Evolutionary conservation across 2,113 vertebrate genomes (phyloP).

Genomic region (Aphelocoma coerulescens): DNA sequence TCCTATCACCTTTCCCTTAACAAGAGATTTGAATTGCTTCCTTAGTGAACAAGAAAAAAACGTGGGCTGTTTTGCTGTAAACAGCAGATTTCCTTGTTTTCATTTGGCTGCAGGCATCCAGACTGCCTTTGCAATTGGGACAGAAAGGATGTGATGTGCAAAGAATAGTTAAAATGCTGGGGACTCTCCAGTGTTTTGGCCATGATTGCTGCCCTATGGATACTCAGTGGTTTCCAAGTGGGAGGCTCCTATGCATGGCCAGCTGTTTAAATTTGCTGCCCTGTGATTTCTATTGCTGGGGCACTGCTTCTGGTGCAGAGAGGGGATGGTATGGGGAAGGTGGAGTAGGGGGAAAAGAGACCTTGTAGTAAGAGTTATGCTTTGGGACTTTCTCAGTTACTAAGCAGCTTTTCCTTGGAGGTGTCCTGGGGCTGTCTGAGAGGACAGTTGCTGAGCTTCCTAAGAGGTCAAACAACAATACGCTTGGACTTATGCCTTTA

Average conservation of each 20-base stretch:
- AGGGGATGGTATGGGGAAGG: neutral
- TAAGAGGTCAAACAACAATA: neutral
- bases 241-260: neutral
- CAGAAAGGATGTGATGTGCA: neutral
- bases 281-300: accelerated
- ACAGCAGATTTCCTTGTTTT: conserved; percentile 51
- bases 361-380: neutral
- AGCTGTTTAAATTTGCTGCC: neutral
- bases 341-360: neutral
- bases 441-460: neutral
- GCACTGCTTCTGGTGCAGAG: neutral
- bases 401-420: neutral
- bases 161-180: neutral
- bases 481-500: neutral
- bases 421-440: neutral
- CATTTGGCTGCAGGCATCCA: neutral
- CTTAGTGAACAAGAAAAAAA: neutral
- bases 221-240: neutral
- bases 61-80: conserved; percentile 39
- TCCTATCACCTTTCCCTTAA: conserved; percentile 12
- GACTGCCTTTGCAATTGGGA: conserved; percentile 7
- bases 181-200: neutral
- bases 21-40: neutral
- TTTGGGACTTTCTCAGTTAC: neutral
- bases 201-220: neutral